Percentiles rank a stretch among this genome's conserved stretches.
These are phyloP conservation scores for Spheniscus mendiculus DNA, from an alignment of 2,113 vertebrate genomes.

Conservation along the genomic window DNA sequence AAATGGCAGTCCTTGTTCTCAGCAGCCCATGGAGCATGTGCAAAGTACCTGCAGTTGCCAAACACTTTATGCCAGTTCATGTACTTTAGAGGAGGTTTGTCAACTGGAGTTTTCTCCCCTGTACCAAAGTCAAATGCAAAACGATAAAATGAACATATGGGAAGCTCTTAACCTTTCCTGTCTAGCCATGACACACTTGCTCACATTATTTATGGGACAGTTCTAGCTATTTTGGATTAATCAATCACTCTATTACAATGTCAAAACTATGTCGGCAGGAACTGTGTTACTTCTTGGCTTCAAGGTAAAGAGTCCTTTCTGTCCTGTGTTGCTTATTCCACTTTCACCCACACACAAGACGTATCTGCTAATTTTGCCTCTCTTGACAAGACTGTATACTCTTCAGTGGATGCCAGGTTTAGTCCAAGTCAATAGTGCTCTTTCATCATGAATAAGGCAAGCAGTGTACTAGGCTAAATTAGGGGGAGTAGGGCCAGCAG, in stretches of 20 bases:
- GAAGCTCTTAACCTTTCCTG: constrained; percentile 71
- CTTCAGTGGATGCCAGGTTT: background rate
- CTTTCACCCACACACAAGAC: background rate
- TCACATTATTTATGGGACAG: constrained; percentile 69
- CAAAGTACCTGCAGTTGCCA: background rate
- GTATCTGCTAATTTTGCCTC: background rate
- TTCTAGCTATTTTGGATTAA: constrained; percentile 69
- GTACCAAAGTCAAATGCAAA: constrained; percentile 49
- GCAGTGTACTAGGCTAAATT: background rate
- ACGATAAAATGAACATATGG: constrained; percentile 29
- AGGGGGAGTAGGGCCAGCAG: background rate
- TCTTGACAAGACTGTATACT: background rate
- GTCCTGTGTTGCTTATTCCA: background rate
- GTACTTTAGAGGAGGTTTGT: constrained; percentile 18
- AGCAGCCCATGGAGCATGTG: background rate
- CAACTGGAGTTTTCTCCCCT: constrained; percentile 20
- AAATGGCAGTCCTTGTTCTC: background rate
- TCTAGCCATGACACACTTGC: constrained; percentile 46
- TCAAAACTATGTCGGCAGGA: constrained; percentile 33
- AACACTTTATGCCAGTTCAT: background rate
- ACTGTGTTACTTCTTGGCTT: constrained; percentile 21
- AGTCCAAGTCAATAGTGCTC: background rate
- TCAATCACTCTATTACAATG: constrained; percentile 68
- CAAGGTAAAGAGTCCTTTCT: constrained; percentile 7
- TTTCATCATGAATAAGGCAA: background rate